Base-by-base conservation (phyloP, 2,888 invertebrate species). In the Microplitis manilae region DNA sequence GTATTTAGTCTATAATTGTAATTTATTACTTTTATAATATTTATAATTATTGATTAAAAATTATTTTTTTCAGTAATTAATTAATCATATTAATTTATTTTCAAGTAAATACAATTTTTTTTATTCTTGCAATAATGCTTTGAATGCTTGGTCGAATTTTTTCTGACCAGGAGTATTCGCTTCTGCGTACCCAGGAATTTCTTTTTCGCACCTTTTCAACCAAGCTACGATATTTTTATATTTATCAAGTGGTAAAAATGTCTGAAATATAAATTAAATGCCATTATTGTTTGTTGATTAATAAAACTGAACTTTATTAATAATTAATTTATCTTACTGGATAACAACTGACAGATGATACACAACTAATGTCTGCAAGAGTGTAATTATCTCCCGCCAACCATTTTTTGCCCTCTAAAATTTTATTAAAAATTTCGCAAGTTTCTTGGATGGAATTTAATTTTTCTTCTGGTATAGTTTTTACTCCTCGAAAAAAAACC, bases 191-290 rank as follows among this genome's bases (percentile, higher is more conserved):
- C 92, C 92, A 17, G 93, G 93, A 62, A 94, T 88, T 20, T 89
- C 83, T 71, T 90, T 81, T 40, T 91, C 89, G 85, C 94, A 94
- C 77, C 91, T 90, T 71, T 92, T 90, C 8, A 93, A 80, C 94
- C 94, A 94, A 72, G 91, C 90, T 76, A 91, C 87, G 39, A 94
- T 91, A 83, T 93, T 93, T 1, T 91, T 89, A 85, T 92, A 93
- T n/a, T 79, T 75, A n/a, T 85, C 83, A 40, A 81, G 2, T 1
- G 81, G 79, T 1, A 79, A 0, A 0, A 81, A 5, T 1, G 65
- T 20, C 86, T 86, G 59, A 4, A 75, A 80, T 2, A 50, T 13
- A 50, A 13, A 50, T 13, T 50, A 6, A 68, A 68, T n/a, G 17
- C 1, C 6, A 20, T 13, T 50, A 50, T 30, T 30, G 2, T 13